A percentile compares a stretch with the other conserved stretches of the same genome.
Evolutionary conservation across 2,888 invertebrate species (phyloP).

Genomic region (Agrotis puta): DNA sequence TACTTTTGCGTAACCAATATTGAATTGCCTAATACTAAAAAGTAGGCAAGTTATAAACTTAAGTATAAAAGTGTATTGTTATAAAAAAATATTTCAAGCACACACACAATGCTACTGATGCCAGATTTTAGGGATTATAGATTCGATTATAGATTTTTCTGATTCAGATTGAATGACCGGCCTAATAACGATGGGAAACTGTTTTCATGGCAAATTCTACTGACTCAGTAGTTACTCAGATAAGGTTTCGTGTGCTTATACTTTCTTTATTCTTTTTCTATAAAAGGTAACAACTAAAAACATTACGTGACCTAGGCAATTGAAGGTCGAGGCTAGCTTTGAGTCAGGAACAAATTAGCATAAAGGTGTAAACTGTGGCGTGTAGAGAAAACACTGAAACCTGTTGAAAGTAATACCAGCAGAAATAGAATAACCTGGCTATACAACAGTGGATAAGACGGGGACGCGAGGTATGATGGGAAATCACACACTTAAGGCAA

Average conservation of each 20-base stretch:
- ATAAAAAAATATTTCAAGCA: not conserved
- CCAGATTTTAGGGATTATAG: too few species aligned
- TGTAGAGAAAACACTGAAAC: constrained; percentile 6
- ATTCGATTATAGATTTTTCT: too few species aligned
- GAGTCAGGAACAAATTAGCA: constrained; percentile 2
- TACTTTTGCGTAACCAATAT: too few species aligned
- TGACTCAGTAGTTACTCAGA: too few species aligned
- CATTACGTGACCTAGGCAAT: constrained; percentile 35
- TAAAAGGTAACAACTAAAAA: constrained; percentile 2
- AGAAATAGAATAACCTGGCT: not conserved
- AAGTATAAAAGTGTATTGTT: too few species aligned
- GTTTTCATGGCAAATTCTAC: not conserved
- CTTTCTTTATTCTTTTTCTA: not conserved
- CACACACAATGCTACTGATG: not conserved
- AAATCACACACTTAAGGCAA: too few species aligned
- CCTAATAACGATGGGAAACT: not conserved
- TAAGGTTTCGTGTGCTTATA: too few species aligned
- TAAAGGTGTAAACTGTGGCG: constrained; percentile 22
- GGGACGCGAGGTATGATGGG: too few species aligned
- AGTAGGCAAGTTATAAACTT: too few species aligned
- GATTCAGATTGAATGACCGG: not conserved
- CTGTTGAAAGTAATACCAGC: constrained; percentile 12
- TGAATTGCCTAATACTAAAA: too few species aligned
- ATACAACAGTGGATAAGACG: too few species aligned
- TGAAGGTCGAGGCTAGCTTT: constrained; percentile 21